Conservation (phyloP, 2,797 vertebrate genomes). For the Hipposideros larvatus region DNA sequence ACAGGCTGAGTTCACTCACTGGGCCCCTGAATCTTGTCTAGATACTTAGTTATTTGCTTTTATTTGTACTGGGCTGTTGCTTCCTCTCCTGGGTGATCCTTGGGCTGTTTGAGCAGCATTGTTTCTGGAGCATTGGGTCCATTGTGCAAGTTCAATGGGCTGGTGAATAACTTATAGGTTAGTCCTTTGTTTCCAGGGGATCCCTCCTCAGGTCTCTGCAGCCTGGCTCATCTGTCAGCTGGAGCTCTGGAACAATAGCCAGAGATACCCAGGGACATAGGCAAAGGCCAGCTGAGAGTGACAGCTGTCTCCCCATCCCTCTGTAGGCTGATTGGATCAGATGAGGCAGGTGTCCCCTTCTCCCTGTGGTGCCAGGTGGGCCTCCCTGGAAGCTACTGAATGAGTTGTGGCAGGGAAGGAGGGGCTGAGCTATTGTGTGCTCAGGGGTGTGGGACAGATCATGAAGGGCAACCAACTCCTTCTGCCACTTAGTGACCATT, state of each 20-base stretch:
- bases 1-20: rapidly evolving
- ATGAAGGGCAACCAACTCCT: rapidly evolving
- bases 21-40: neutral
- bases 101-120: neutral
- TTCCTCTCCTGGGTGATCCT: neutral
- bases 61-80: neutral
- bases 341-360: conserved; percentile 57
- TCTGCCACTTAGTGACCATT: neutral
- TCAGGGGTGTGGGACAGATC: neutral
- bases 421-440: neutral
- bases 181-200: conserved; percentile 57
- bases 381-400: neutral
- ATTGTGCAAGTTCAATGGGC: conserved; percentile 66
- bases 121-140: neutral
- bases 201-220: neutral
- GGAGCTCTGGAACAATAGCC: conserved; percentile 63
- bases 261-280: conserved; percentile 19
- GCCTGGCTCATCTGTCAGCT: conserved; percentile 63
- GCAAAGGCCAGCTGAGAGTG: neutral
- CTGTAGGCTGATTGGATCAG: neutral
- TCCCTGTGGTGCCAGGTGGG: conserved; percentile 43
- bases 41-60: neutral
- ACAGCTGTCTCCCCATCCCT: conserved; percentile 62
- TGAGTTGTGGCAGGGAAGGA: neutral
- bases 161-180: conserved; percentile 49